A percentile compares a stretch with the other conserved stretches of the same genome.
Conservation (phyloP, 2,113 vertebrate species). For the Laticauda colubrina region DNA sequence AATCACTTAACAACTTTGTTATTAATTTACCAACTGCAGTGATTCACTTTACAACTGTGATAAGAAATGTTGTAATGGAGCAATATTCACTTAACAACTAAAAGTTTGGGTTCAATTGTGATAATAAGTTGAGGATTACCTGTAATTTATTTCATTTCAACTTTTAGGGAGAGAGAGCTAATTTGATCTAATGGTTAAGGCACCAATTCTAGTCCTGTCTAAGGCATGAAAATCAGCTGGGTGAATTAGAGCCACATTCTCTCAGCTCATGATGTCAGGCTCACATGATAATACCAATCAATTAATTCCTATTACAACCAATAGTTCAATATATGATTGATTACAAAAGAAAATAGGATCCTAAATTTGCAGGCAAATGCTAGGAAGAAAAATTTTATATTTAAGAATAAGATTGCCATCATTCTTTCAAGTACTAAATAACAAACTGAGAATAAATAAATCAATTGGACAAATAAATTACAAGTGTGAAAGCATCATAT, state of each 20-base stretch:
- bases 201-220: background rate
- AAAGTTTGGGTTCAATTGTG: background rate
- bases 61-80: background rate
- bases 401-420: background rate
- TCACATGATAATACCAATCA: background rate
- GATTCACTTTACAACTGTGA: background rate
- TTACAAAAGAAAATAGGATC: background rate
- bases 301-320: background rate
- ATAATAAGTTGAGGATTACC: fast-evolving
- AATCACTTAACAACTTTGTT: background rate
- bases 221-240: background rate
- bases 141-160: background rate
- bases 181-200: background rate
- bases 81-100: background rate
- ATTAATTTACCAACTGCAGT: background rate
- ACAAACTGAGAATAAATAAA: background rate
- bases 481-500: background rate
- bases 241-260: background rate
- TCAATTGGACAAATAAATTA: background rate
- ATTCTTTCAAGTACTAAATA: background rate
- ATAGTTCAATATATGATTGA: background rate
- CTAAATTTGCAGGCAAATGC: background rate
- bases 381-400: background rate
- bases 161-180: background rate
- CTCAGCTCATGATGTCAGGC: too few relatives aligned